phyloP scores from a whole-genome alignment of 2,888 invertebrate species.

The Nymphalis c-album region DNA sequence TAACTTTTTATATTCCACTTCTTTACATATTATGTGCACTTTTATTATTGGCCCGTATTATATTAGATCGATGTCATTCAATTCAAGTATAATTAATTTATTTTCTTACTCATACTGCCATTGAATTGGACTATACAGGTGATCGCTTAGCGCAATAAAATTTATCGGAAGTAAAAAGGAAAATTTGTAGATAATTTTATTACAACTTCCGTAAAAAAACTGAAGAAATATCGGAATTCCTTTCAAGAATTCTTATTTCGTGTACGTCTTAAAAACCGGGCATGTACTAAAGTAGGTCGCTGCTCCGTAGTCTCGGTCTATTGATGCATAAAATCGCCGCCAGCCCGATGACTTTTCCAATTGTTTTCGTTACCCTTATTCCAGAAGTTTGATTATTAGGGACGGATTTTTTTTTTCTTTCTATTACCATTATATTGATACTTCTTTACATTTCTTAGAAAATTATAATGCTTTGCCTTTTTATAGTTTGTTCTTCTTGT shows the following conservation, averaged over 20 bases:
- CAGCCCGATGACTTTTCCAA: conserved; percentile 35
- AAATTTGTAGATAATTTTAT: too few species aligned
- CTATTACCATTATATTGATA: conserved; percentile 11
- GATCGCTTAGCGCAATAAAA: too few species aligned
- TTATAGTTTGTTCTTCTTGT: background rate
- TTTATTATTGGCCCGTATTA: too few species aligned
- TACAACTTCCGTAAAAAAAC: too few species aligned
- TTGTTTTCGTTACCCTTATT: conserved; percentile 36
- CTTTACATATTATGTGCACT: too few species aligned
- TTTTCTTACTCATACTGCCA: too few species aligned
- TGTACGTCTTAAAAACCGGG: background rate
- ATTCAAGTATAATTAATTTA: too few species aligned
- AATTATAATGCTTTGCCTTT: background rate
- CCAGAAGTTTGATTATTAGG: conserved; percentile 29
- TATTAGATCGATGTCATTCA: too few species aligned
- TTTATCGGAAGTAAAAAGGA: too few species aligned
- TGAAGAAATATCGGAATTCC: background rate
- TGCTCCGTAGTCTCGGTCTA: conserved; percentile 18
- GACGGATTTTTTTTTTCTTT: conserved; percentile 20
- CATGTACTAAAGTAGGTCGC: conserved; percentile 13
- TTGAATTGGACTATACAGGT: too few species aligned
- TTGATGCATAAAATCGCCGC: conserved; percentile 40
- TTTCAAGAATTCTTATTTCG: background rate
- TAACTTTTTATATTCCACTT: too few species aligned
- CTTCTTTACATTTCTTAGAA: conserved; percentile 2